These are phyloP conservation scores for Equus przewalskii DNA, from an alignment of 2,113 vertebrate species.

Conservation along the genomic window DNA sequence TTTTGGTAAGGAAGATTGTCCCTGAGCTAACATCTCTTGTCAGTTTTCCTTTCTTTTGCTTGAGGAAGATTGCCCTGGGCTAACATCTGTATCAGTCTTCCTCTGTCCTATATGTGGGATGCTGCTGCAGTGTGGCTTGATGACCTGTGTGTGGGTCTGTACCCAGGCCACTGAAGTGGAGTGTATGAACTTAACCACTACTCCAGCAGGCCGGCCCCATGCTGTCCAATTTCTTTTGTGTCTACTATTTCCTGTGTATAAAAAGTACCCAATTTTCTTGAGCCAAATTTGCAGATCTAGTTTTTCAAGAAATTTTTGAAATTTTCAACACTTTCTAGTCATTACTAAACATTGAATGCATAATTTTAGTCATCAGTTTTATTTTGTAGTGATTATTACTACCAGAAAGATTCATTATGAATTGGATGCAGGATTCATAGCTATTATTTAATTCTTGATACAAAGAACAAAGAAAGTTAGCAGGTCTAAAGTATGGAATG, in stretches of 20 bases:
- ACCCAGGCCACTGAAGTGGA: no score
- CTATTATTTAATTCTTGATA: neutral
- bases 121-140: no score
- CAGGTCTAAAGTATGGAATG: neutral
- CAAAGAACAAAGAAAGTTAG: neutral
- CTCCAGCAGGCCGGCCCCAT: no score
- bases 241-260: neutral
- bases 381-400: neutral
- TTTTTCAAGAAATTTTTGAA: neutral
- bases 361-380: neutral
- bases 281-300: neutral
- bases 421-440: neutral
- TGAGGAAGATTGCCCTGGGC: no score
- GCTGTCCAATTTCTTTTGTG: neutral
- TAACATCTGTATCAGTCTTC: no score
- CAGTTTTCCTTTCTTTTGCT: no score
- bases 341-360: neutral
- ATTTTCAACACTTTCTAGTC: neutral
- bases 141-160: no score
- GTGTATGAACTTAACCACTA: no score
- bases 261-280: neutral
- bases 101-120: no score
- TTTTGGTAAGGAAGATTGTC: no score
- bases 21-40: no score
- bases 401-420: neutral